These are phyloP conservation scores for Ypsolopha sequella DNA, from an alignment of 2,888 invertebrate species.

Conservation along the genomic window DNA sequence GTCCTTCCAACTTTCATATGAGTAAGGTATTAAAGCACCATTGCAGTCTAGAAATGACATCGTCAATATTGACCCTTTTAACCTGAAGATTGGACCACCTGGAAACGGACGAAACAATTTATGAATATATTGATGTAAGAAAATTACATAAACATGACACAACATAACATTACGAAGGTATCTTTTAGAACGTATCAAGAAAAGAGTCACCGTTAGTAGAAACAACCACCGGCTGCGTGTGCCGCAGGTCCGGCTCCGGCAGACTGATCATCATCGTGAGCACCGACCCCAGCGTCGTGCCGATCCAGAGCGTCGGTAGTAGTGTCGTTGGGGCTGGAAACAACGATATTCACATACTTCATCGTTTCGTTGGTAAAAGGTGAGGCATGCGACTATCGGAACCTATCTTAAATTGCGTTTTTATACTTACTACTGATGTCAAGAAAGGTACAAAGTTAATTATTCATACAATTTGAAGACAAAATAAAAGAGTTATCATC, in stretches of 20 bases:
- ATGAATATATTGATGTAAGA: neutral
- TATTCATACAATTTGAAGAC: neutral
- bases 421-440: too few relatives aligned
- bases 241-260: constrained; percentile 83
- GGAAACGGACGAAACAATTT: constrained; percentile 23
- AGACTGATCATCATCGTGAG: constrained; percentile 91
- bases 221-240: constrained; percentile 88
- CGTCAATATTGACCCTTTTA: constrained; percentile 94
- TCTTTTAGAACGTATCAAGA: neutral
- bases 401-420: too few relatives aligned
- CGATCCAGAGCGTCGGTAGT: constrained; percentile 95
- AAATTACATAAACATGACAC: too few relatives aligned
- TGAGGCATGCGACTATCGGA: too few relatives aligned
- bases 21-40: constrained; percentile 91
- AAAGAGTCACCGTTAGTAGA: constrained; percentile 82
- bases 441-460: too few relatives aligned
- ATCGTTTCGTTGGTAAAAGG: too few relatives aligned
- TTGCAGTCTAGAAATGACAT: constrained; percentile 97
- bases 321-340: constrained; percentile 82
- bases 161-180: too few relatives aligned
- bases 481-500: neutral
- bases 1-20: constrained; percentile 94
- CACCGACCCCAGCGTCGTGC: constrained; percentile 96
- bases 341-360: too few relatives aligned
- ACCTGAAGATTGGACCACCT: constrained; percentile 96